Conservation (phyloP, 2,888 invertebrate species). For the Protophormia terraenovae region DNA sequence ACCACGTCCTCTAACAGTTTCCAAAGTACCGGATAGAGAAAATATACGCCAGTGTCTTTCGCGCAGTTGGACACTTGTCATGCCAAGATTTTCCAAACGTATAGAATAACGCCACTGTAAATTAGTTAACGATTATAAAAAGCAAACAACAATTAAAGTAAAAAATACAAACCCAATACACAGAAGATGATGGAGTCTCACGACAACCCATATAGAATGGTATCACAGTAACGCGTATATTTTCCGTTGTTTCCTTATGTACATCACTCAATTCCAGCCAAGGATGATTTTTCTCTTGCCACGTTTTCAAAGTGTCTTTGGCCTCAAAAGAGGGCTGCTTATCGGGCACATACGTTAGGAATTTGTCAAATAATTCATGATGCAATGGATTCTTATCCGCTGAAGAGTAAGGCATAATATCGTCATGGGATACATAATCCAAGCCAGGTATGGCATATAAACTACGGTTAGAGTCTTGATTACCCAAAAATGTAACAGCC, state of each 20-base stretch:
- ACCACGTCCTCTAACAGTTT: conserved; percentile 95
- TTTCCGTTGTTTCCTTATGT: conserved; percentile 97
- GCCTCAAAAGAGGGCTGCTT: conserved; percentile 92
- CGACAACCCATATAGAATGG: conserved; percentile 99
- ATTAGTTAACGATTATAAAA: neutral
- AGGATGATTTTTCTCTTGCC: conserved; percentile 98
- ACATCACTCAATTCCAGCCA: conserved; percentile 98
- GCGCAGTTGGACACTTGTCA: conserved; percentile 93
- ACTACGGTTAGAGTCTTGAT: conserved; percentile 96
- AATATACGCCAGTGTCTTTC: conserved; percentile 99
- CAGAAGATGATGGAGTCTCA: conserved; percentile 94
- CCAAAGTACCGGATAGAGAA: conserved; percentile 94
- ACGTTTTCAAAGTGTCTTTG: conserved; percentile 94
- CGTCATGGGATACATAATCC: conserved; percentile 99
- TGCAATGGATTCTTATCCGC: conserved; percentile 92
- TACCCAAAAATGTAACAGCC: conserved; percentile 97
- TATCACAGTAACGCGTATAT: conserved; percentile 94
- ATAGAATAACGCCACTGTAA: conserved; percentile 98
- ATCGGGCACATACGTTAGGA: conserved; percentile 90
- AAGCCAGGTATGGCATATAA: conserved; percentile 98
- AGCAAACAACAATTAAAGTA: neutral
- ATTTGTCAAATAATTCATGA: conserved; percentile 98
- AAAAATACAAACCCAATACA: conserved; percentile 86
- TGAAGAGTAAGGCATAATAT: conserved; percentile 96
- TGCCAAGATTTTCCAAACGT: conserved; percentile 95